phyloP scores from a whole-genome alignment of 2,113 vertebrate species.

The Tinamus guttatus region DNA sequence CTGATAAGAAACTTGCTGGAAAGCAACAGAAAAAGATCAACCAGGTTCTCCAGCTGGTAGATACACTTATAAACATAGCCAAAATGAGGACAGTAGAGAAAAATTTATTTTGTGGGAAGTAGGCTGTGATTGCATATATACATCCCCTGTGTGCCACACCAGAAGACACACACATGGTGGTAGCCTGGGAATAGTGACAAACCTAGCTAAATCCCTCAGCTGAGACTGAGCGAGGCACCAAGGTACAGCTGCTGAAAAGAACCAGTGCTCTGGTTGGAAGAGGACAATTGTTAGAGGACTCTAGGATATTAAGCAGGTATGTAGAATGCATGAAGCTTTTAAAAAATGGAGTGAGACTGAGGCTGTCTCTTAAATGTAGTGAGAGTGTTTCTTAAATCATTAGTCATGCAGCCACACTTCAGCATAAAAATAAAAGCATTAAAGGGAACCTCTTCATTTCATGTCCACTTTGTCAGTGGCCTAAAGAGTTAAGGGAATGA shows the following conservation, averaged over 20 bases:
- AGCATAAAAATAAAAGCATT: background rate
- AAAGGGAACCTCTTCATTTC: background rate
- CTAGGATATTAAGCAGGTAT: background rate
- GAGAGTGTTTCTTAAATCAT: background rate
- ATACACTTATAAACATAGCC: background rate
- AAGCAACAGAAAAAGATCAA: background rate
- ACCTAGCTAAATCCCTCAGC: background rate
- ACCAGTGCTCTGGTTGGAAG: background rate
- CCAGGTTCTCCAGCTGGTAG: background rate
- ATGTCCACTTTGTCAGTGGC: background rate
- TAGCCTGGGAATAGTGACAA: background rate
- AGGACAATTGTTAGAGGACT: background rate
- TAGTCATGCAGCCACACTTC: background rate
- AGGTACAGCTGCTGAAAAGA: background rate
- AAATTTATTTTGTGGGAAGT: background rate
- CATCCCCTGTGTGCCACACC: no score
- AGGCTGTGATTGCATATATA: background rate
- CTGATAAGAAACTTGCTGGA: background rate
- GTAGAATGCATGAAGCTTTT: background rate
- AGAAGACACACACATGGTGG: background rate
- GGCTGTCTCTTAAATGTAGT: background rate
- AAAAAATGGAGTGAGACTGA: background rate
- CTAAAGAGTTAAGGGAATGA: background rate
- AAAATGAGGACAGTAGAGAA: background rate
- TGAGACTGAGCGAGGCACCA: background rate